Evolutionary conservation across 2,797 vertebrate genomes (phyloP), one percentile per base, ranked within the genome.

Genomic region (Pterois miles): DNA sequence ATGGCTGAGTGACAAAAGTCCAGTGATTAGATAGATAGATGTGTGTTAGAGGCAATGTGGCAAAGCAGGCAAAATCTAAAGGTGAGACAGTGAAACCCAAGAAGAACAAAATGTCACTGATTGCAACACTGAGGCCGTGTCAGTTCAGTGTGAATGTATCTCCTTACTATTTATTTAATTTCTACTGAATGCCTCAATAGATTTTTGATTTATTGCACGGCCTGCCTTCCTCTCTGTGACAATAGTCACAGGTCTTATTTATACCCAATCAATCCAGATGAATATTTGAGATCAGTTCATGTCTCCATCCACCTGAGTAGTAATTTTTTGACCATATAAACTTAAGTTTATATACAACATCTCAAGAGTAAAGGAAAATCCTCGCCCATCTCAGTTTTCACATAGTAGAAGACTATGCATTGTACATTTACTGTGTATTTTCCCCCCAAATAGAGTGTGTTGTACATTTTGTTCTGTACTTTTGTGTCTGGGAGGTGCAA

Each of bases 61-160:
- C 31, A 50, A 6, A 22, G 8, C n/a, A 36, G 2, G 56, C 2
- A 3, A 76, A 72, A 36, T 29, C 40, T 54, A 36, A 57, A 74
- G 40, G 46, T 34, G 59, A 74, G 31, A 60, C 20, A 38, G 52
- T 60, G 62, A 87, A 74, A 82, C 73, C 25, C 43, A 59, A 48
- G 53, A 67, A 20, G 59, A 66, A 48, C 46, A 65, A 63, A 75
- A 50, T 67, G 56, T 52, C 33, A 14, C 81, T 74, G 71, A 69
- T 23, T 53, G 33, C 70, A 73, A 7, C 22, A 18, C 48, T 18
- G 40, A 69, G 23, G 33, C 48, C 18, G 64, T 22, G 71, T 67
- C 43, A 23, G 1, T 53, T 68, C 25, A 36, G 16, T 11, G 50
- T 11, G 59, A 13, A 31, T 1, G 29, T 66, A 23, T 86, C 54